These are phyloP conservation scores for Ectropis crepuscularia DNA, from an alignment of 2,888 invertebrate genomes.

Conservation along the genomic window DNA sequence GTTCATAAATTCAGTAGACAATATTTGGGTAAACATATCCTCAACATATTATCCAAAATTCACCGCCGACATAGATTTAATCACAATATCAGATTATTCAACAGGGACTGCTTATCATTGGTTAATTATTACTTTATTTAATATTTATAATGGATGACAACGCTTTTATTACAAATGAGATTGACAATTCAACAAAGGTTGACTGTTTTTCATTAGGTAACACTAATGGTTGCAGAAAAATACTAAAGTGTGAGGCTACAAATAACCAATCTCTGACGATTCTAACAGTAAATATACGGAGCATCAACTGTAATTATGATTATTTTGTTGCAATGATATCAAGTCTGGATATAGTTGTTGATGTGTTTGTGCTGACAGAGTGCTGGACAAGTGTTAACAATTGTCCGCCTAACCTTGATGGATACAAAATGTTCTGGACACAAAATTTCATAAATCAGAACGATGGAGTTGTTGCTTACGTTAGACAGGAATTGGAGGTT, in stretches of 20 bases:
- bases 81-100: too few relatives aligned
- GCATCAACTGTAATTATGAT: constrained; percentile 10
- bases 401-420: not conserved
- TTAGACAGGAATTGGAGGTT: not conserved
- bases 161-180: not conserved
- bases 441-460: constrained; percentile 1
- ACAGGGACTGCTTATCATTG: too few relatives aligned
- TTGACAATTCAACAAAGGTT: not conserved
- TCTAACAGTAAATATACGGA: constrained; percentile 7
- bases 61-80: too few relatives aligned
- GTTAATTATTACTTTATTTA: not conserved
- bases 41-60: too few relatives aligned
- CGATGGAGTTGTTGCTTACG: constrained; percentile 3
- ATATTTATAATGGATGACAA: constrained; percentile 3
- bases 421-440: constrained; percentile 3
- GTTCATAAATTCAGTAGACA: too few relatives aligned
- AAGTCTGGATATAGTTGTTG: not conserved
- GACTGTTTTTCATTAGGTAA: constrained; percentile 2
- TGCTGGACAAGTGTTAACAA: not conserved
- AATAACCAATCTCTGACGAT: not conserved
- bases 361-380: constrained; percentile 1
- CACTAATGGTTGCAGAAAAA: not conserved
- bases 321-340: constrained; percentile 2
- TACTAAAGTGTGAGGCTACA: not conserved
- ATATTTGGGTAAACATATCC: too few relatives aligned